Conservation (phyloP, 2,113 vertebrate genomes). For the Tragelaphus imberbis region DNA sequence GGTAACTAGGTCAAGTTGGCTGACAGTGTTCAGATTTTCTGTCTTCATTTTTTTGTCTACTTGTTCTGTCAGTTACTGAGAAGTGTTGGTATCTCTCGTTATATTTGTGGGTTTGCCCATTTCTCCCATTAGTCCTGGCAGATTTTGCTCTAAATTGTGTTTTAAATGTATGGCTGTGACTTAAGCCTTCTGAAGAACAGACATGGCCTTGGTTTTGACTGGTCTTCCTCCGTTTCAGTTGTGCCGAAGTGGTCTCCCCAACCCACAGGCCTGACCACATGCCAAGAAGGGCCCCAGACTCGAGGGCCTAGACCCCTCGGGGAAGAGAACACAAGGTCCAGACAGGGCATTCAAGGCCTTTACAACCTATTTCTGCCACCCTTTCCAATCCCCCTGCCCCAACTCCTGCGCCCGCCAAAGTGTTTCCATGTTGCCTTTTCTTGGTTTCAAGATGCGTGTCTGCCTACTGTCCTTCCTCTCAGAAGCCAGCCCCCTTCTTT, state of each 20-base stretch:
- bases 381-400: not conserved
- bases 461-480: not conserved
- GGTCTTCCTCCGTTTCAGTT: not conserved
- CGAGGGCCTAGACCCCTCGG: not conserved
- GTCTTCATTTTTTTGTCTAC: not conserved
- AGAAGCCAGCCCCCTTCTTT: not conserved
- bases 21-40: not conserved
- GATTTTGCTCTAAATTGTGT: not conserved
- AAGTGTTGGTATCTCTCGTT: not conserved
- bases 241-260: not conserved
- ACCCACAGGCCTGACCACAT: not conserved
- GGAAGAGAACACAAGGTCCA: not conserved
- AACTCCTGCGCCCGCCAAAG: rapidly evolving
- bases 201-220: not conserved
- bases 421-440: not conserved
- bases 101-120: not conserved
- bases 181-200: not conserved
- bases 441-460: not conserved
- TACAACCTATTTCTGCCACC: not conserved
- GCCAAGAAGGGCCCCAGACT: not conserved
- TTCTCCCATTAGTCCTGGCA: not conserved
- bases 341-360: not conserved
- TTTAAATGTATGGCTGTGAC: not conserved
- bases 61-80: not conserved
- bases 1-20: not conserved